Evolutionary conservation across 2,888 invertebrate species (phyloP).

Genomic region (Leuctra nigra): DNA sequence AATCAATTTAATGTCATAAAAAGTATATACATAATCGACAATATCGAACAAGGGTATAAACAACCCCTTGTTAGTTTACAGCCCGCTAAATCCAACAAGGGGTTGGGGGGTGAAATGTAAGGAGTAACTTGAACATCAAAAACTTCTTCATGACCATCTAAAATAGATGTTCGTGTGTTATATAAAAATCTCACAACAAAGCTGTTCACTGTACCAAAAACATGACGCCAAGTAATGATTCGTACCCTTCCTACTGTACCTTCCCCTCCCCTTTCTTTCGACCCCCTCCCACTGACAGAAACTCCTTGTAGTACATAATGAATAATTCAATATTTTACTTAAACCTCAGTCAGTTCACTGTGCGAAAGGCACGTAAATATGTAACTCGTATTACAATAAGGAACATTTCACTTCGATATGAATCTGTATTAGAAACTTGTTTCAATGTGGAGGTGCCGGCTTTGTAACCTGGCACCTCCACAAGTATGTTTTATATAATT

Average conservation of each 20-base stretch:
- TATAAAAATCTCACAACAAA: constrained; percentile 34
- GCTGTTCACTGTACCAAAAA: constrained; percentile 40
- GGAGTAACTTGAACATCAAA: background rate
- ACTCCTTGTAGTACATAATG: constrained; percentile 11
- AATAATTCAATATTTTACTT: constrained; percentile 16
- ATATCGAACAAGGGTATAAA: background rate
- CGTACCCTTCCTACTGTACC: constrained; percentile 35
- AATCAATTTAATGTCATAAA: constrained; percentile 6
- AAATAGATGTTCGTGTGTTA: constrained; percentile 1
- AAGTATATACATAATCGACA: background rate
- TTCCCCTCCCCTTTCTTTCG: background rate
- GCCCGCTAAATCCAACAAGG: background rate
- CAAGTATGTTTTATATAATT: too few species aligned
- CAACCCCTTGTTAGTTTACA: constrained; percentile 8
- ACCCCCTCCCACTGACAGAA: background rate
- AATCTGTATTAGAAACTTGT: too few species aligned
- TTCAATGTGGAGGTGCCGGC: too few species aligned
- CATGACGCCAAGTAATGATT: constrained; percentile 41
- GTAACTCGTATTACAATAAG: too few species aligned
- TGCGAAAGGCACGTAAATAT: too few species aligned
- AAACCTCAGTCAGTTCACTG: constrained; percentile 6
- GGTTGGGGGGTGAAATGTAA: background rate
- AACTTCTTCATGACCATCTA: background rate
- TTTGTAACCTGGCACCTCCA: too few species aligned
- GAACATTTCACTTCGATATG: too few species aligned